These are phyloP conservation scores for Aricia artaxerxes DNA, from an alignment of 2,888 invertebrate species.

Conservation along the genomic window DNA sequence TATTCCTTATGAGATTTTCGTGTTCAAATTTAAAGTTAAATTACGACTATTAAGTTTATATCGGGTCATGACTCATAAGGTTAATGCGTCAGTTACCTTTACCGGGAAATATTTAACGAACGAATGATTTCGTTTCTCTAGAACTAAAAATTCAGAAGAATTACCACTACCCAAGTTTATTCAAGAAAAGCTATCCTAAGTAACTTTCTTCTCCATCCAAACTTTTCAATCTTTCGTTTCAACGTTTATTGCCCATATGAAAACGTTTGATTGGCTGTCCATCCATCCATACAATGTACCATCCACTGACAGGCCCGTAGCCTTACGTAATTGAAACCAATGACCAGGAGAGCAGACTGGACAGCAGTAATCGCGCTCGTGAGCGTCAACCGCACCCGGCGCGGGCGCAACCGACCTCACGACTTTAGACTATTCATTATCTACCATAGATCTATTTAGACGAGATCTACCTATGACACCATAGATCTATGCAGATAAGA, in stretches of 20 bases:
- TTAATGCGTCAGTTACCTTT: slow-evolving; percentile 50
- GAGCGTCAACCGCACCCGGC: slow-evolving; percentile 56
- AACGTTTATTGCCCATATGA: neutral
- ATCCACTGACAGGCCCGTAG: neutral
- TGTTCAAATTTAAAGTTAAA: slow-evolving; percentile 76
- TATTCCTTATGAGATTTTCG: slow-evolving; percentile 78
- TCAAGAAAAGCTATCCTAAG: neutral
- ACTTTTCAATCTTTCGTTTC: neutral
- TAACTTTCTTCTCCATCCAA: neutral
- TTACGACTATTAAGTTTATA: slow-evolving; percentile 73
- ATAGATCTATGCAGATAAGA: neutral
- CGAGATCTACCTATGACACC: neutral
- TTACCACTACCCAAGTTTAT: neutral
- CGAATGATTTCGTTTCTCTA: neutral
- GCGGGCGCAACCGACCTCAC: slow-evolving; percentile 55
- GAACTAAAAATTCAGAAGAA: neutral
- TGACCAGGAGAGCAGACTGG: slow-evolving; percentile 39
- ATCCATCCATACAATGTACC: neutral
- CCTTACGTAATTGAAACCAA: slow-evolving; percentile 25
- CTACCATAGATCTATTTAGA: slow-evolving; percentile 19
- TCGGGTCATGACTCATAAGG: slow-evolving; percentile 66
- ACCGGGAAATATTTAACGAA: neutral
- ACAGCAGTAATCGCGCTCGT: slow-evolving; percentile 56
- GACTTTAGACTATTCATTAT: slow-evolving; percentile 41
- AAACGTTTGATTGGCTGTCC: neutral